Evolutionary conservation across 2,888 invertebrate species (phyloP).

Genomic region (Oscheius sp.): DNA sequence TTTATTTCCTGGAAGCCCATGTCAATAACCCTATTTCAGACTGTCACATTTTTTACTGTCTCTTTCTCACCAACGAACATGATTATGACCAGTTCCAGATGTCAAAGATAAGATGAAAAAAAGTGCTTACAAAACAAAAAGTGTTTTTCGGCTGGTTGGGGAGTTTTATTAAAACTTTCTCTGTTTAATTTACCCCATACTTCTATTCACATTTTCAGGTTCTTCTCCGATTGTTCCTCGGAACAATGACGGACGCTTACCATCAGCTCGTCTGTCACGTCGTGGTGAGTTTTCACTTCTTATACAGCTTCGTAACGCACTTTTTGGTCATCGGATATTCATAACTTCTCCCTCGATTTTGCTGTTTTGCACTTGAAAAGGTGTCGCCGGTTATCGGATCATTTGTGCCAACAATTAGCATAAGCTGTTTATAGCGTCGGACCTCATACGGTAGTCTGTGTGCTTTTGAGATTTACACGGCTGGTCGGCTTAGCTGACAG

Average conservation of each 20-base stretch:
- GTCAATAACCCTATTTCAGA: too few species aligned
- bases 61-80: not conserved
- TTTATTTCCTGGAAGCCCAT: too few species aligned
- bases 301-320: too few species aligned
- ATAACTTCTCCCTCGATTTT: not conserved
- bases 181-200: not conserved
- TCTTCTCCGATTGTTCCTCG: slow-evolving; percentile 23
- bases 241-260: slow-evolving; percentile 28
- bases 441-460: slow-evolving; percentile 34
- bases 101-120: not conserved
- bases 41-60: too few species aligned
- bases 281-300: slow-evolving; percentile 21
- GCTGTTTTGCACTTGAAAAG: slow-evolving; percentile 5
- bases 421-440: slow-evolving; percentile 31
- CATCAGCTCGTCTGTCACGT: slow-evolving; percentile 35
- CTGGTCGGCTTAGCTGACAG: slow-evolving; percentile 2
- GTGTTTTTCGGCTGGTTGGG: not conserved
- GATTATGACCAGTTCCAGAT: not conserved
- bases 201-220: slow-evolving; percentile 9
- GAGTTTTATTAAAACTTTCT: not conserved
- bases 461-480: slow-evolving; percentile 31
- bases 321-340: not conserved
- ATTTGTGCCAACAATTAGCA: slow-evolving; percentile 24
- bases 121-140: not conserved
- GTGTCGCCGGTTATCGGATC: slow-evolving; percentile 25